Evolutionary conservation across 2,113 vertebrate genomes (phyloP), one percentile per base, ranked within the genome.

Genomic region (Crotalus horridus): DNA sequence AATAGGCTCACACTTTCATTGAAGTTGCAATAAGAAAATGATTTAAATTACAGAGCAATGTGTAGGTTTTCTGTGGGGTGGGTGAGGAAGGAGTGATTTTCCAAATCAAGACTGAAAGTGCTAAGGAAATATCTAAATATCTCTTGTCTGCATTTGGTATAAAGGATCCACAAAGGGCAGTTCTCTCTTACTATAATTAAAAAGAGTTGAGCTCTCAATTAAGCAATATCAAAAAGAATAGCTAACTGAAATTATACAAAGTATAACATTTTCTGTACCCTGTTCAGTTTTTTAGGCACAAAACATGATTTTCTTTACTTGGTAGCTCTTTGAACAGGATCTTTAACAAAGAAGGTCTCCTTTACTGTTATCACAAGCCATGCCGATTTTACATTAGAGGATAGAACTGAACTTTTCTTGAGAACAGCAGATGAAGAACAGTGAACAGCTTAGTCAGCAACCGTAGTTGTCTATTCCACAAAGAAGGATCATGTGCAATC

Each of bases 321-420:
- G 92, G 54, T 93, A 90, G 95, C 93, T 85, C 87, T 94, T 94
- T 48, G 91, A 48, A 91, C 21, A 92, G 43, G 64, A 53, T 89
- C 55, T 93, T 91, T 93, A 89, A 94, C 54, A 96, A 95, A 96
- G 89, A 39, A 2, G 20, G 48, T 94, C 93, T 92, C 59, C 94
- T 87, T 92, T 87, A 90, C n/a, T 64, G 3, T 69, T 93, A 59
- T 39, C 95, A 92, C 69, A 87, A 93, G 90, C 61, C 29, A 17
- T 0, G 21, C 61, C 15, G 64, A 91, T 94, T 96, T 91, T 58
- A 95, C 59, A 55, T 69, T 94, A 59, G 92, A 26, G 87, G 91
- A 17, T 93, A 90, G 94, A 97, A 92, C 64, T 93, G 59, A 94
- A 91, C 88, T 96, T 97, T 94, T 87, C 92, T 94, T 95, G 94